Conservation (phyloP, 2,888 invertebrate species). For the Agriopis leucophaearia region DNA sequence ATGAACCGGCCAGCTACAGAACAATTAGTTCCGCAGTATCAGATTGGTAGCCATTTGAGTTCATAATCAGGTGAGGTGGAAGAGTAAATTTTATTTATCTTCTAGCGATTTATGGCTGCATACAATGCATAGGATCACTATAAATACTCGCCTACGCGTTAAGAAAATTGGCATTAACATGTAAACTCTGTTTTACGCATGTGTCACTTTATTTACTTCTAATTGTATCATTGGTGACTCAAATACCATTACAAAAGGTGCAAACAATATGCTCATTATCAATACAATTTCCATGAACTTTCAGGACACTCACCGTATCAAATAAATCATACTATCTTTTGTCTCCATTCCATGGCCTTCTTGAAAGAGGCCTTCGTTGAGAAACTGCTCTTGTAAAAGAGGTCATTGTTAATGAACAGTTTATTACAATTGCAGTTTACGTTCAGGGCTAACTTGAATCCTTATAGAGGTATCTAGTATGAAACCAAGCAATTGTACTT, state of each 20-base stretch:
- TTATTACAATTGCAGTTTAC: slow-evolving; percentile 54
- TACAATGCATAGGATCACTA: slow-evolving; percentile 47
- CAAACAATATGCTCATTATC: slow-evolving; percentile 10
- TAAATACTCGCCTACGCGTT: slow-evolving; percentile 60
- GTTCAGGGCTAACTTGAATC: slow-evolving; percentile 72
- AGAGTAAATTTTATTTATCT: slow-evolving; percentile 57
- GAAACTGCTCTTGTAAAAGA: slow-evolving; percentile 44
- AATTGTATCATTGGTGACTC: slow-evolving; percentile 25
- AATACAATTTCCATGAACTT: slow-evolving; percentile 2
- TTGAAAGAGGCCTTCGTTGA: slow-evolving; percentile 50
- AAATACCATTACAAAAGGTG: slow-evolving; percentile 14
- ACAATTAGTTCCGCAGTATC: slow-evolving; percentile 70
- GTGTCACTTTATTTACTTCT: slow-evolving; percentile 29
- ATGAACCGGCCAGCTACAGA: slow-evolving; percentile 72
- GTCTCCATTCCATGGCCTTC: slow-evolving; percentile 9
- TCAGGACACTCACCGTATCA: background rate
- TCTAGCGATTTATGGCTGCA: slow-evolving; percentile 48
- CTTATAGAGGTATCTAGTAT: slow-evolving; percentile 54
- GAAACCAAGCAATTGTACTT: slow-evolving; percentile 7
- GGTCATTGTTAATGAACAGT: slow-evolving; percentile 53
- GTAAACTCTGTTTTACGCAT: slow-evolving; percentile 43
- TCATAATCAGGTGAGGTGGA: slow-evolving; percentile 62
- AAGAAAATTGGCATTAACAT: slow-evolving; percentile 59
- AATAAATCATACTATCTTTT: slow-evolving; percentile 5
- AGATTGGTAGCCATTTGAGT: slow-evolving; percentile 61